Base-by-base conservation (phyloP, 2,113 vertebrate species). In the Anseranas semipalmata region DNA sequence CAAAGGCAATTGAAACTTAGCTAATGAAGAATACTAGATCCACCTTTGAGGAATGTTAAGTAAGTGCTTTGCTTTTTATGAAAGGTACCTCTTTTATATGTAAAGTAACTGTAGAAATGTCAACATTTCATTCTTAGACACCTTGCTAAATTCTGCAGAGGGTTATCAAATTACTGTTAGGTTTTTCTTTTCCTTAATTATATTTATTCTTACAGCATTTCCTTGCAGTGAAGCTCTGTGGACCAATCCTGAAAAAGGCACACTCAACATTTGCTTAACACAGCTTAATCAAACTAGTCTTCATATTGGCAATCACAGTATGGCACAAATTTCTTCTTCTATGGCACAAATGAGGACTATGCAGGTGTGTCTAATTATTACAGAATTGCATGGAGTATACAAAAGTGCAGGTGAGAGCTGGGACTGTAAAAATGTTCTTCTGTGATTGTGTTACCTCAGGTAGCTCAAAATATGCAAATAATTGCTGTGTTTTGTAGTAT, bases 1-100 rank as follows among this genome's bases (percentile, higher is more conserved):
- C 96, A 95, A 59, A 86, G 95, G 87, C 94, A 97, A 97, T 75
- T 97, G 93, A 98, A 98, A 97, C 89, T 93, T 79, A 89, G 81
- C 94, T 98, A 98, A 97, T 96, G 95, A 97, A 96, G 95, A 97
- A 91, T 60, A 89, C 62, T 73, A 84, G 87, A 93, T 77, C 53
- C 74, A 95, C 74, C 46, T 77, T 96, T 90, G 65, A 95, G 85
- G 95, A 97, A 98, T 97, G 84, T 93, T 97, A 97, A 97, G 79
- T 93, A 89, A 88, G 74, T 85, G 74, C 72, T 74, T 90, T 92
- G 77, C 43, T 93, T 92, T 93, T 91, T 77, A 71, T 84, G 89
- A 81, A 94, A 94, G 89, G 46, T 85, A 45, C 58, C 73, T 90
- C 63, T 96, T 96, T 93, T 92, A 90, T 43, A 90, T 86, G 66